A percentile compares a stretch with the other conserved stretches of the same genome.
phyloP scores from a whole-genome alignment of 2,888 invertebrate species.

The Labia minor region DNA sequence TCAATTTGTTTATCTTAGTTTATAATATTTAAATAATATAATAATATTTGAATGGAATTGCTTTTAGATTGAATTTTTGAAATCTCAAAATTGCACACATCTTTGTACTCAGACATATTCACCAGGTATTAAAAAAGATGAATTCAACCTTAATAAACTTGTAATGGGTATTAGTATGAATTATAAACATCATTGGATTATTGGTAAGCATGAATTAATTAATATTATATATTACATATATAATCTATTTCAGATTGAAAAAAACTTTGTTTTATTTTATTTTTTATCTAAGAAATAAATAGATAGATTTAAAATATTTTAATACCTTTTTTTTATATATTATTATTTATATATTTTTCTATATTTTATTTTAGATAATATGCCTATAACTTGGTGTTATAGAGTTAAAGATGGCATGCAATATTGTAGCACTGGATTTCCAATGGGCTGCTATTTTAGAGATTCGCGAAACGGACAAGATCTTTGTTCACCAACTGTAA shows the following conservation, averaged over 20 bases:
- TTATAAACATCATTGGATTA: conserved; percentile 98
- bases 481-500: conserved; percentile 31
- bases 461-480: conserved; percentile 32
- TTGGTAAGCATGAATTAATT: conserved; percentile 44
- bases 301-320: not conserved
- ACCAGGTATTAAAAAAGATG: conserved; percentile 49
- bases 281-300: no score
- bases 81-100: conserved; percentile 50
- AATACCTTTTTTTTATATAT: conserved; percentile 14
- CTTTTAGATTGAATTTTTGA: conserved; percentile 58
- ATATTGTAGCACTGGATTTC: conserved; percentile 92
- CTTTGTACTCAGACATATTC: conserved; percentile 61
- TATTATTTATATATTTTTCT: conserved; percentile 15
- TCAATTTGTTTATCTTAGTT: conserved; percentile 13
- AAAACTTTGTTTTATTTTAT: no score
- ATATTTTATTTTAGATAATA: conserved; percentile 63
- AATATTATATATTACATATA: no score
- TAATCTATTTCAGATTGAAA: no score
- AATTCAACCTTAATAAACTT: conserved; percentile 64
- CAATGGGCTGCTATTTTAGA: conserved; percentile 88
- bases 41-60: not conserved
- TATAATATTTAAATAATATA: not conserved
- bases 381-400: conserved; percentile 99
- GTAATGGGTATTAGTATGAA: conserved; percentile 88
- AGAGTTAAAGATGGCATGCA: conserved; percentile 54